Percentiles rank a stretch among this genome's conserved stretches.
Conservation (phyloP, 37 sponge, comb jelly and placozoan genomes). For the Beroe forskalii region DNA sequence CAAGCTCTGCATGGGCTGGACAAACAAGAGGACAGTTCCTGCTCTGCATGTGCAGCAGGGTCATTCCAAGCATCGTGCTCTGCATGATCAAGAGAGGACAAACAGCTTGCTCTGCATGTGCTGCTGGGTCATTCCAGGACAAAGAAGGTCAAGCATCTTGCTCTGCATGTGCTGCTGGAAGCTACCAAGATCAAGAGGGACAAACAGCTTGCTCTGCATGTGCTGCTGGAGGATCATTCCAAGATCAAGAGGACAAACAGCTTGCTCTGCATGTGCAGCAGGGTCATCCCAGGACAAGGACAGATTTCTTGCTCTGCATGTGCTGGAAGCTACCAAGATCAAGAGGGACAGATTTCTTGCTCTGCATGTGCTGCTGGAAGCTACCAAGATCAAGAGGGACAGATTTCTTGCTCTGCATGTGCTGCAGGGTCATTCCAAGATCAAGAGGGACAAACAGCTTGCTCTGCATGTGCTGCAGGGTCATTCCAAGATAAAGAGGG, state of each 20-base stretch:
- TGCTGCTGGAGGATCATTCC: neutral
- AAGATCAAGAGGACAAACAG: neutral
- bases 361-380: neutral
- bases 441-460: neutral
- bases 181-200: neutral
- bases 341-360: neutral
- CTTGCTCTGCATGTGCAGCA: neutral
- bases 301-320: no score
- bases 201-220: slow-evolving; percentile 2
- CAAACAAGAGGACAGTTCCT: neutral
- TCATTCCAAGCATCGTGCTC: neutral
- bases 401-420: neutral
- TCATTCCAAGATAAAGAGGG: neutral
- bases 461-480: slow-evolving; percentile 3
- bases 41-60: neutral
- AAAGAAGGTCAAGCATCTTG: neutral
- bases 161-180: slow-evolving; percentile 8
- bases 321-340: neutral
- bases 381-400: neutral
- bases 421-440: neutral
- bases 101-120: neutral
- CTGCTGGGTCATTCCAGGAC: neutral
- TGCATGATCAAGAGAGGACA: neutral
- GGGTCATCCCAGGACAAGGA: neutral
- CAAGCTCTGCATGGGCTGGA: no score